Evolutionary conservation across 2,888 invertebrate species (phyloP).

Genomic region (Ectropis crepuscularia): DNA sequence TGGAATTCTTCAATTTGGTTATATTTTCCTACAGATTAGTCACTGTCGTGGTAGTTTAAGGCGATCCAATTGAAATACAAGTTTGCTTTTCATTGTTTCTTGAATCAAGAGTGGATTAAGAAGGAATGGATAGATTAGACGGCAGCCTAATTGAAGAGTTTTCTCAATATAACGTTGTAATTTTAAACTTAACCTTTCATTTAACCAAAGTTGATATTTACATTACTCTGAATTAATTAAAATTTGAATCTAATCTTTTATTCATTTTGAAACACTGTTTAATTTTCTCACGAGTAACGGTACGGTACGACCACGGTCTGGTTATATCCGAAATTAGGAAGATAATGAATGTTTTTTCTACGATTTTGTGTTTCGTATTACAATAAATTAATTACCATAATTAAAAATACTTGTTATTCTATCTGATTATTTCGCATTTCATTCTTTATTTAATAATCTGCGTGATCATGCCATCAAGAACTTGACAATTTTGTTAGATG

Average conservation of each 20-base stretch:
- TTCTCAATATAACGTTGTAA: conserved; percentile 25
- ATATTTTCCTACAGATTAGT: neutral
- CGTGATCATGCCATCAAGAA: no score
- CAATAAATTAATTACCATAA: no score
- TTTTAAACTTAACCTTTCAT: conserved; percentile 22
- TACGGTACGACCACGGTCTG: neutral
- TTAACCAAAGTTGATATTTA: conserved; percentile 19
- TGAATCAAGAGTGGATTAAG: conserved; percentile 35
- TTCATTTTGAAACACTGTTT: conserved; percentile 19
- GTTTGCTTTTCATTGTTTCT: conserved; percentile 46
- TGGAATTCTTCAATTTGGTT: no score
- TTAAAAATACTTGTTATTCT: no score
- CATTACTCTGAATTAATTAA: conserved; percentile 28
- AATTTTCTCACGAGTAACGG: conserved; percentile 10
- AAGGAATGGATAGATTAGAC: conserved; percentile 34
- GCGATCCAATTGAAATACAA: conserved; percentile 42
- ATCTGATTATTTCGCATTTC: no score
- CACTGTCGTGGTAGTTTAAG: conserved; percentile 5
- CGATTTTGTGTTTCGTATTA: no score
- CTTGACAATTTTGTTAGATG: no score
- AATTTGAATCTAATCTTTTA: conserved; percentile 23
- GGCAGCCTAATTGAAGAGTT: conserved; percentile 40
- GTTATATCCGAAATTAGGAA: no score
- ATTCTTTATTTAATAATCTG: no score
- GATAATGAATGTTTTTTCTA: no score